Evolutionary conservation across 2,113 vertebrate genomes (phyloP).

Genomic region (Accipiter virgatus): DNA sequence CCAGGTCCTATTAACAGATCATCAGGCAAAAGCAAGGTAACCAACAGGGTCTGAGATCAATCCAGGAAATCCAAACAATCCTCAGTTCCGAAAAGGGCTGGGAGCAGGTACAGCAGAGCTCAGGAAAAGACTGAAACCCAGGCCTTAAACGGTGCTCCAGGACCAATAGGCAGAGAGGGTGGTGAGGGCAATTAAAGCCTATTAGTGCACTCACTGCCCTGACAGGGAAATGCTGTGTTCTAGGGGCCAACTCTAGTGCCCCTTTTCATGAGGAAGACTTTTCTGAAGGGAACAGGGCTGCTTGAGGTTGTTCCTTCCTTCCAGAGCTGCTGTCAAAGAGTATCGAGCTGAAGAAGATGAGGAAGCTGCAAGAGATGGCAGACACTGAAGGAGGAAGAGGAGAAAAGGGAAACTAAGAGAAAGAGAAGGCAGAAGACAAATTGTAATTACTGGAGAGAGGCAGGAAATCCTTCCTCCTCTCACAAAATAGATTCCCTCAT

Average conservation of each 20-base stretch:
- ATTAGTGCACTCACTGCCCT: background rate
- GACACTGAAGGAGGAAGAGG: background rate
- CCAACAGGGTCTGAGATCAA: background rate
- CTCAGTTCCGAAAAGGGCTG: background rate
- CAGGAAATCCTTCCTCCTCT: background rate
- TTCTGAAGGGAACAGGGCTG: background rate
- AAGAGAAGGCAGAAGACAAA: background rate
- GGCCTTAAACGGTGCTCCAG: background rate
- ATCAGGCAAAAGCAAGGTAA: background rate
- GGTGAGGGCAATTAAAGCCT: background rate
- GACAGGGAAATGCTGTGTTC: background rate
- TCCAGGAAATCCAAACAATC: background rate
- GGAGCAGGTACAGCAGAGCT: background rate
- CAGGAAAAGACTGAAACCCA: background rate
- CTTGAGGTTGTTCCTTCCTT: background rate
- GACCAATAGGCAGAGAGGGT: too few relatives aligned
- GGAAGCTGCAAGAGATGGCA: background rate
- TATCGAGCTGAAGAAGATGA: background rate
- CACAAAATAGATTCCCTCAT: accelerated
- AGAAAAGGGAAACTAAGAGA: background rate
- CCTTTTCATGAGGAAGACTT: background rate
- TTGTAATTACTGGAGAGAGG: background rate
- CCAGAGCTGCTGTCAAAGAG: background rate
- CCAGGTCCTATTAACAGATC: background rate
- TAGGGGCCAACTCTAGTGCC: background rate